These are phyloP conservation scores for Nymphalis polychloros DNA, from an alignment of 2,888 invertebrate species.

Conservation along the genomic window DNA sequence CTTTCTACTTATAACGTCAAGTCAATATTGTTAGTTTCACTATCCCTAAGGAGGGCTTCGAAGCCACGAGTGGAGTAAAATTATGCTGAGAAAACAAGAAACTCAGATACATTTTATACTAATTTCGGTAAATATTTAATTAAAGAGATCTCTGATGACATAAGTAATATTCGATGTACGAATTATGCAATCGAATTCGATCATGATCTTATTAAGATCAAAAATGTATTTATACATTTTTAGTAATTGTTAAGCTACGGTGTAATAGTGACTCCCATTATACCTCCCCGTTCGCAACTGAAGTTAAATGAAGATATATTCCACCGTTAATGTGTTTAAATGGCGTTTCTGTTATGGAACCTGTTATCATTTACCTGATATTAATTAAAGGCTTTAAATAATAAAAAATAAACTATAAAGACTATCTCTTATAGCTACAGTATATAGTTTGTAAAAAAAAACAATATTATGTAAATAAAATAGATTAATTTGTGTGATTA, in stretches of 20 bases:
- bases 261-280: constrained; percentile 49
- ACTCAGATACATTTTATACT: too few relatives aligned
- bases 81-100: too few relatives aligned
- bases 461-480: not conserved
- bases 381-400: constrained; percentile 35
- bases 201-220: too few relatives aligned
- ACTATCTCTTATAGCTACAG: not conserved
- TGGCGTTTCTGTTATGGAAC: constrained; percentile 40
- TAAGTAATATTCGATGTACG: too few relatives aligned
- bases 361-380: constrained; percentile 39
- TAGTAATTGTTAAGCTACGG: constrained; percentile 38
- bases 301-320: constrained; percentile 67
- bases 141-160: too few relatives aligned
- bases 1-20: not conserved
- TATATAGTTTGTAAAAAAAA: not conserved
- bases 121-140: too few relatives aligned
- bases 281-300: constrained; percentile 37
- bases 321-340: constrained; percentile 49
- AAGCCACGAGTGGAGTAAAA: too few relatives aligned
- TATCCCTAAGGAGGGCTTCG: not conserved
- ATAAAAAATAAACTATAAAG: not conserved
- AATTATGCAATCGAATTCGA: too few relatives aligned
- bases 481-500: not conserved
- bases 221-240: too few relatives aligned
- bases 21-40: not conserved